These are phyloP conservation scores for Dinoponera quadriceps DNA, from an alignment of 1,140 invertebrate genomes.

Conservation along the genomic window DNA sequence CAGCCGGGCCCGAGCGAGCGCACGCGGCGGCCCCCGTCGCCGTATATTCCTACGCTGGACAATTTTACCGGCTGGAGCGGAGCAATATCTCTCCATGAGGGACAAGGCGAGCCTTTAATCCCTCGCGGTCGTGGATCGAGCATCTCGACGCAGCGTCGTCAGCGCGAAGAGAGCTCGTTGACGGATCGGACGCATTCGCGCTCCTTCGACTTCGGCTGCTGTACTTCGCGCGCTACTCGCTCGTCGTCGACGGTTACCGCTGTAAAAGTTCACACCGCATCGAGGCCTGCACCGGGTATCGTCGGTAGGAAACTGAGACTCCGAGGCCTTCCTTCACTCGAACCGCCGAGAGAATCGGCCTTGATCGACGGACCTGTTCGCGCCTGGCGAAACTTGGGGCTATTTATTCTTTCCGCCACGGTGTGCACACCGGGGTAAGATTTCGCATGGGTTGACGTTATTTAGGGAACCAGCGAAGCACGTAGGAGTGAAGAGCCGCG, in stretches of 20 bases:
- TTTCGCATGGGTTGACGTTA: slow-evolving; percentile 7
- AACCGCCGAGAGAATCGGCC: too few relatives aligned
- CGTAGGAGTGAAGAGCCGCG: neutral
- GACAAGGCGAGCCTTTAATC: slow-evolving; percentile 44
- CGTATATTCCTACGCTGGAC: slow-evolving; percentile 52
- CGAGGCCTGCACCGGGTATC: too few relatives aligned
- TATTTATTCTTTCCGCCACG: neutral
- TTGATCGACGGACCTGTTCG: neutral
- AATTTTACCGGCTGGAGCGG: slow-evolving; percentile 65
- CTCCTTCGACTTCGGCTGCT: too few relatives aligned
- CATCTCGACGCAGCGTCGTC: slow-evolving; percentile 20
- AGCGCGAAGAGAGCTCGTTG: slow-evolving; percentile 1
- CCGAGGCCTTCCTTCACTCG: too few relatives aligned
- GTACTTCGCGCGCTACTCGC: neutral
- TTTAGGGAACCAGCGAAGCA: slow-evolving; percentile 23
- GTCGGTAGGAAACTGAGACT: too few relatives aligned
- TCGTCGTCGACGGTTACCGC: neutral
- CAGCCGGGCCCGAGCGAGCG: slow-evolving; percentile 59
- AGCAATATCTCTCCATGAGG: slow-evolving; percentile 33
- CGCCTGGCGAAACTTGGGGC: neutral
- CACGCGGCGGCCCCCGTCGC: slow-evolving; percentile 36
- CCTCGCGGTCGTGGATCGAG: slow-evolving; percentile 1
- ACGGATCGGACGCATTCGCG: slow-evolving; percentile 36
- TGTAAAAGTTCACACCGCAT: too few relatives aligned
- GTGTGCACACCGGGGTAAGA: slow-evolving; percentile 1